Conservation (phyloP, 2,113 vertebrate species). For the Atlantisia rogersi region DNA sequence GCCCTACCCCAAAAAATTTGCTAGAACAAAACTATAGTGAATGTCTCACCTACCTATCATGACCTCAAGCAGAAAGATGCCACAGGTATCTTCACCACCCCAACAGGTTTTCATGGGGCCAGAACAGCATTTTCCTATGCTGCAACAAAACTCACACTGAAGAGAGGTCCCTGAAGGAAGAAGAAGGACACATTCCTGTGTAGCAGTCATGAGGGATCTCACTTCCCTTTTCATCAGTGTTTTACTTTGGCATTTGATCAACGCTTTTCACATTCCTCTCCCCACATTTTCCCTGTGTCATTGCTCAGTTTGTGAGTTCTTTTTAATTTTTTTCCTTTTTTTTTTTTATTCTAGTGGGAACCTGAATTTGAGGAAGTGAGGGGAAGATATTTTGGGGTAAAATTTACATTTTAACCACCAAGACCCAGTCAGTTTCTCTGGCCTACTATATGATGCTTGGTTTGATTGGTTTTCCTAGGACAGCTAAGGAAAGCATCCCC, state of each 20-base stretch:
- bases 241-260: neutral
- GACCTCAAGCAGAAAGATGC: constrained; percentile 6
- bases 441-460: neutral
- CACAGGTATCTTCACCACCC: constrained; percentile 20
- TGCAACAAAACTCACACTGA: constrained; percentile 42
- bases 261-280: neutral
- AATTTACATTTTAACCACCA: neutral
- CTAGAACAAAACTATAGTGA: neutral
- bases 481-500: neutral
- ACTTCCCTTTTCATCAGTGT: neutral
- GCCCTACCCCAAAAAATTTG: accelerated
- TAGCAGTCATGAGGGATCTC: neutral
- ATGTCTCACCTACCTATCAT: neutral
- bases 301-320: neutral
- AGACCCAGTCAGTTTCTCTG: neutral
- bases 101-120: constrained; percentile 15
- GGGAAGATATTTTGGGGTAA: neutral
- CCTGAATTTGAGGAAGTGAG: neutral
- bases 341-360: neutral
- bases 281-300: neutral
- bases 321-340: neutral
- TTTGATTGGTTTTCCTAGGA: neutral
- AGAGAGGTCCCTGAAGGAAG: neutral
- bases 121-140: constrained; percentile 26
- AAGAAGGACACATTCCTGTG: neutral